A percentile compares a stretch with the other conserved stretches of the same genome.
phyloP scores from a whole-genome alignment of 1,140 invertebrate species.

The Papilio xuthus region DNA sequence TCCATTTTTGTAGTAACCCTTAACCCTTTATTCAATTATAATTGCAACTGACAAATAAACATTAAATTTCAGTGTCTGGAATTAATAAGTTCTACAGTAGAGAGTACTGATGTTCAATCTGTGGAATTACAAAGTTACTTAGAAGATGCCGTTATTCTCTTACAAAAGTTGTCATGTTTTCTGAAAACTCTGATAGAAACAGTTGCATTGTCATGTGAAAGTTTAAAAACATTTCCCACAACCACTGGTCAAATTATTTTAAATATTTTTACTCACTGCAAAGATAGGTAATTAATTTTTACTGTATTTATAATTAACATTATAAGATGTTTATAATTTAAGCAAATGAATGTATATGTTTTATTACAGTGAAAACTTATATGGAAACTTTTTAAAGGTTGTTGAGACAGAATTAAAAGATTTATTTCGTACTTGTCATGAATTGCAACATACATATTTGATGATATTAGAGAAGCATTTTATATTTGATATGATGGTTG shows the following conservation, averaged over 20 bases:
- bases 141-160: conserved; percentile 53
- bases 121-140: conserved; percentile 49
- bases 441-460: conserved; percentile 68
- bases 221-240: conserved; percentile 59
- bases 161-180: conserved; percentile 59
- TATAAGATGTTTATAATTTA: too few relatives aligned
- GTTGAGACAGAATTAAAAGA: conserved; percentile 65
- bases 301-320: not conserved
- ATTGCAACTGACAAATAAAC: conserved; percentile 12
- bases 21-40: too few relatives aligned
- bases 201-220: conserved; percentile 51
- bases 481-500: conserved; percentile 63
- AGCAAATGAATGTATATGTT: not conserved
- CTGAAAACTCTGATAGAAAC: conserved; percentile 59
- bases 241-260: conserved; percentile 60
- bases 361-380: conserved; percentile 65
- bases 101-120: conserved; percentile 43
- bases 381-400: conserved; percentile 54
- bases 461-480: conserved; percentile 66
- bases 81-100: conserved; percentile 48
- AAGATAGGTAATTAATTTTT: conserved; percentile 57
- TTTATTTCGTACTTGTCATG: conserved; percentile 66
- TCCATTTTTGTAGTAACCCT: too few relatives aligned
- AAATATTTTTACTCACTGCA: conserved; percentile 68
- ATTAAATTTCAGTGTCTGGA: conserved; percentile 57